Evolutionary conservation across 2,888 invertebrate species (phyloP).

Genomic region (Pachliopta kotzebuea): DNA sequence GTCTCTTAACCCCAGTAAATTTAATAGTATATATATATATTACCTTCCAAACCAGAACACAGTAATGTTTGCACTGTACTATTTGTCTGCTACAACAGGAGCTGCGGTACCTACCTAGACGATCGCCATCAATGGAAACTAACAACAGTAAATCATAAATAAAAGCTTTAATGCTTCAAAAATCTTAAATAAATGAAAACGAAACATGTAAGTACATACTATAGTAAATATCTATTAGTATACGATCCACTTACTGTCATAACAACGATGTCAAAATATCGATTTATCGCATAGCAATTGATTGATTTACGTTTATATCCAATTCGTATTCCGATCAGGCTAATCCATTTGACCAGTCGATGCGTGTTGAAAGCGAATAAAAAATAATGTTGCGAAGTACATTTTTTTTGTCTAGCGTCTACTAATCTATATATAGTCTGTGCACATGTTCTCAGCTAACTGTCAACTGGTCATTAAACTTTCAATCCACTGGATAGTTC

Average conservation of each 20-base stretch:
- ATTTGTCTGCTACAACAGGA: too few relatives aligned
- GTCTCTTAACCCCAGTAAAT: too few relatives aligned
- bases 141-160: too few relatives aligned
- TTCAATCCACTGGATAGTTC: conserved; percentile 25
- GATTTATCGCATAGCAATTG: conserved; percentile 25
- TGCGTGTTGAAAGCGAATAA: conserved; percentile 13
- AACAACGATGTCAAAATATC: conserved; percentile 17
- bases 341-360: conserved; percentile 7
- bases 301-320: conserved; percentile 21
- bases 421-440: conserved; percentile 22
- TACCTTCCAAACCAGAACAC: too few relatives aligned
- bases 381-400: conserved; percentile 10
- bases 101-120: too few relatives aligned
- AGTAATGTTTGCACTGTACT: too few relatives aligned
- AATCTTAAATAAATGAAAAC: too few relatives aligned
- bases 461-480: conserved; percentile 27
- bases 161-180: too few relatives aligned
- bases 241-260: conserved; percentile 12
- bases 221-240: neutral
- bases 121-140: too few relatives aligned
- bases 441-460: conserved; percentile 24
- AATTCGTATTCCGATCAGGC: conserved; percentile 21
- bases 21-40: too few relatives aligned
- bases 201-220: neutral
- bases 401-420: conserved; percentile 14